Evolutionary conservation across 2,888 invertebrate species (phyloP).

Genomic region (Habroteleia sp.): DNA sequence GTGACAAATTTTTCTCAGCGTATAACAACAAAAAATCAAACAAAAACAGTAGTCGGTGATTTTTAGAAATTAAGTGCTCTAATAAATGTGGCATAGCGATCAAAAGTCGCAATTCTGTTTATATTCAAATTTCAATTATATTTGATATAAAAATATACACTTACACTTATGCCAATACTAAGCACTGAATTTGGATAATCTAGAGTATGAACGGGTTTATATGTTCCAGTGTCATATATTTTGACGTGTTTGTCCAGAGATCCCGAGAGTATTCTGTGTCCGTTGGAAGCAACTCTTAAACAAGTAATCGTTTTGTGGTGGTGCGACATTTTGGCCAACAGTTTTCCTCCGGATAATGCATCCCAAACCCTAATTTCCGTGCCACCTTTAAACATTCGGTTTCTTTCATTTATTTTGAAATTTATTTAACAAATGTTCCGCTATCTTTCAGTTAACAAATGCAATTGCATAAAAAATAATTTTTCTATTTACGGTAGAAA

Average conservation of each 20-base stretch:
- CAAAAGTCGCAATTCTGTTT: no score
- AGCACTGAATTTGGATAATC: conserved; percentile 95
- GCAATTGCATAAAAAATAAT: no score
- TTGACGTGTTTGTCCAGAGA: conserved; percentile 97
- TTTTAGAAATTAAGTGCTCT: no score
- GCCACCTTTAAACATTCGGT: conserved; percentile 86
- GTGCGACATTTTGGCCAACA: conserved; percentile 91
- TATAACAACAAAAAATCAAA: no score
- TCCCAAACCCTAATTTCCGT: conserved; percentile 97
- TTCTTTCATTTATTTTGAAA: no score
- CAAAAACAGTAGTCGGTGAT: no score
- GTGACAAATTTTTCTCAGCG: no score
- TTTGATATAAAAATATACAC: conserved; percentile 66
- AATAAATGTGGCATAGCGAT: no score
- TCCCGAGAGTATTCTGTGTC: conserved; percentile 91
- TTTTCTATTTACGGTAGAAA: no score
- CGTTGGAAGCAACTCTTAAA: conserved; percentile 90
- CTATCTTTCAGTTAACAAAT: no score
- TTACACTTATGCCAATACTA: conserved; percentile 88
- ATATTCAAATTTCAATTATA: no score
- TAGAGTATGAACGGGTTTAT: conserved; percentile 92
- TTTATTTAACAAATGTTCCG: no score
- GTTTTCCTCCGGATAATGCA: conserved; percentile 91
- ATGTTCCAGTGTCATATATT: conserved; percentile 93
- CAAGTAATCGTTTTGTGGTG: conserved; percentile 98